Evolutionary conservation across 2,113 vertebrate genomes (phyloP), one percentile per base, ranked within the genome.

Genomic region (Calcarius ornatus): DNA sequence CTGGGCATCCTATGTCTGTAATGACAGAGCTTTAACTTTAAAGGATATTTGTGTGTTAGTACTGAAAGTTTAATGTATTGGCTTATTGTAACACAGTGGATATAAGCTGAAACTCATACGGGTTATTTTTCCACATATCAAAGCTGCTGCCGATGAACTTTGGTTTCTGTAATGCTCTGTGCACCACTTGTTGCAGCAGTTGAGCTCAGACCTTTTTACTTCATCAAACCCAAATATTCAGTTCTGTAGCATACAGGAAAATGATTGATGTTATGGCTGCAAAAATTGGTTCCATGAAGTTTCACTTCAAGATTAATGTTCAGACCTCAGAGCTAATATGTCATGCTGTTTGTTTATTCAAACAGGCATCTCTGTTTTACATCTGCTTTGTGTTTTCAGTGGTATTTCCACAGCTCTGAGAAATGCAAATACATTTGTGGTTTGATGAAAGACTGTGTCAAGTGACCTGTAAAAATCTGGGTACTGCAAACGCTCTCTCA

Each of bases 371-470:
- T 61, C 64, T 92, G 24, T 59, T 81, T 86, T 95, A 77, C 43
- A 68, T 88, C 65, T 88, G 40, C 56, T 84, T 81, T 68, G 51
- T 95, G 64, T 92, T 94, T 94, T 71, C 73, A n/a, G 59, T 69
- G 63, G 15, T 90, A 83, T 73, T 90, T 93, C 71, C 88, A 82
- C 66, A 90, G 53, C 78, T 92, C 37, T 88, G 59, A 92, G 88
- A 91, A 90, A 84, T 47, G 81, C 73, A 94, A 81, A 88, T 65
- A 12, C 57, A 47, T 79, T 43, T 70, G 60, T 76, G 31, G 33
- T 73, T 89, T 88, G 70, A 88, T 85, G 54, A 77, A 92, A 80
- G 64, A 56, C 37, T 60, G 33, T 24, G 6, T 61, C 75, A 81
- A 81, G 35, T 73, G 71, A 93, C 85, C 90, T 90, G 71, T 68